Percentiles rank a stretch among this genome's conserved stretches.
These are phyloP conservation scores for Aldrovandia affinis DNA, from an alignment of 2,797 vertebrate species.

Conservation along the genomic window DNA sequence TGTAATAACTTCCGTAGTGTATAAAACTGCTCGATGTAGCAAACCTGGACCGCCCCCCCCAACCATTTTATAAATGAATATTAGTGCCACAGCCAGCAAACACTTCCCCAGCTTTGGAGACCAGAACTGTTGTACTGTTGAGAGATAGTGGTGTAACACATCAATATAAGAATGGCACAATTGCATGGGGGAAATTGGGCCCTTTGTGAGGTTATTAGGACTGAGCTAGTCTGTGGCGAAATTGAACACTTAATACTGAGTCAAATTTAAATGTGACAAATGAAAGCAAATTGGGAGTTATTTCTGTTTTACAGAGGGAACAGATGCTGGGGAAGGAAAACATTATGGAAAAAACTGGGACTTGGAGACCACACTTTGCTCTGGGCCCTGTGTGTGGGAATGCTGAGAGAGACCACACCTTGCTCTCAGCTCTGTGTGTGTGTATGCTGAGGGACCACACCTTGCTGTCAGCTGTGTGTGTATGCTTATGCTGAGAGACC, in stretches of 20 bases:
- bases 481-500: too few species aligned
- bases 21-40: neutral
- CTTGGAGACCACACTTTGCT: neutral
- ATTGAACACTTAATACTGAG: neutral
- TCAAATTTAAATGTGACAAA: neutral
- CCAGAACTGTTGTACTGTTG: neutral
- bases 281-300: neutral
- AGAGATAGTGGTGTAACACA: neutral
- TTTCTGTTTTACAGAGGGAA: neutral
- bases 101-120: neutral
- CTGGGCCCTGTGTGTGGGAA: neutral
- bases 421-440: too few species aligned
- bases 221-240: neutral
- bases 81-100: neutral
- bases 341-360: slow-evolving; percentile 17
- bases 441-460: too few species aligned
- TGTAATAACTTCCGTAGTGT: neutral
- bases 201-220: neutral
- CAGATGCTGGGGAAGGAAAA: neutral
- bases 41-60: neutral
- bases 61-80: neutral
- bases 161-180: neutral
- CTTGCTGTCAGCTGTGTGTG: too few species aligned
- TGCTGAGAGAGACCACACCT: too few species aligned
- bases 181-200: neutral